A percentile compares a stretch with the other conserved stretches of the same genome.
phyloP scores from a whole-genome alignment of 2,797 vertebrate species.

The Varecia variegata region DNA sequence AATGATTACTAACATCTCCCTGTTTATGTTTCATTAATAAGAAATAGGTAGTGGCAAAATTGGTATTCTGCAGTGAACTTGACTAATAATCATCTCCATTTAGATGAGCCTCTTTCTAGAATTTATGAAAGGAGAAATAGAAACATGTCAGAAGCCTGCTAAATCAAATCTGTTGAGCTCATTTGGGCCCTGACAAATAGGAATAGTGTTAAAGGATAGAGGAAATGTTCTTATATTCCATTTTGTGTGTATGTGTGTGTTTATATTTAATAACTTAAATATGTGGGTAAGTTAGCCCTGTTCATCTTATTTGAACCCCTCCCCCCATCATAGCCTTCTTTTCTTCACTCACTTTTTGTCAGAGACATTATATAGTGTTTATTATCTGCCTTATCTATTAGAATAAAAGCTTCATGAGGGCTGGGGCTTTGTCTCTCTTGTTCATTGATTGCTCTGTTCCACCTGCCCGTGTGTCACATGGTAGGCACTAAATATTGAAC shows the following conservation, averaged over 20 bases:
- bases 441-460: not conserved
- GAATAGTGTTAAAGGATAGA: not conserved
- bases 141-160: not conserved
- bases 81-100: not conserved
- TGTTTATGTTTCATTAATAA: not conserved
- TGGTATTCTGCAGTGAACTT: slow-evolving; percentile 26
- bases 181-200: not conserved
- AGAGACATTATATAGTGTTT: not conserved
- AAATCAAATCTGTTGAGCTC: slow-evolving; percentile 1
- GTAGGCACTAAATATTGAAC: not conserved
- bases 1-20: not conserved
- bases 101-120: not conserved
- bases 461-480: not conserved
- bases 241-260: not conserved
- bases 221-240: not conserved
- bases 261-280: not conserved
- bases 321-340: not conserved
- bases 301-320: not conserved
- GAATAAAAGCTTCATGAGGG: not conserved
- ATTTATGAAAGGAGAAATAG: slow-evolving; percentile 4
- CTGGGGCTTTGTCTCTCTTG: not conserved
- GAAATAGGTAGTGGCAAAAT: not conserved
- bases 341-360: not conserved
- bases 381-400: not conserved
- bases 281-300: not conserved